These are phyloP conservation scores for Bufo bufo DNA, from an alignment of 2,113 vertebrate genomes.

Conservation along the genomic window DNA sequence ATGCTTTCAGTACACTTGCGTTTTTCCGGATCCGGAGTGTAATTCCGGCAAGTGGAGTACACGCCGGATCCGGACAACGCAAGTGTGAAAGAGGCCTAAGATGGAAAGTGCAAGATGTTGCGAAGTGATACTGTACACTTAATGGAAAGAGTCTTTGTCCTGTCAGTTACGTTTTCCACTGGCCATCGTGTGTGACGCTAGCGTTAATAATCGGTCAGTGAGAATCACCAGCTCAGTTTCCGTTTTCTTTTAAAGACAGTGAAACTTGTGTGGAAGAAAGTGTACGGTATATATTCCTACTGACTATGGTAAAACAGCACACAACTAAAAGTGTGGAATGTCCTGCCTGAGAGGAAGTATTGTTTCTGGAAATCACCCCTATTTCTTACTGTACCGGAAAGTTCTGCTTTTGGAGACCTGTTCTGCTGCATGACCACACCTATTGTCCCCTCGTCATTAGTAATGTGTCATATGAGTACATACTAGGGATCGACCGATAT, in stretches of 20 bases:
- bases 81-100: too few species aligned
- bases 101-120: background rate
- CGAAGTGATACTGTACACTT: background rate
- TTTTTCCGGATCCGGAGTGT: too few species aligned
- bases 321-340: background rate
- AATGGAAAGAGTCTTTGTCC: background rate
- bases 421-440: too few species aligned
- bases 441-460: too few species aligned
- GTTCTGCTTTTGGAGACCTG: constrained; percentile 1
- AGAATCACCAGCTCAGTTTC: background rate
- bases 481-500: too few species aligned
- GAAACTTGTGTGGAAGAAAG: background rate
- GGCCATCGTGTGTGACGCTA: background rate
- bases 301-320: background rate
- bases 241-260: background rate
- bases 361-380: constrained; percentile 17
- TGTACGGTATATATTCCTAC: background rate
- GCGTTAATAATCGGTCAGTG: background rate
- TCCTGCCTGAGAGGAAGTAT: background rate
- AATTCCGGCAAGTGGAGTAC: too few species aligned
- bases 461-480: too few species aligned
- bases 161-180: background rate
- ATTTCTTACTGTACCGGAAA: background rate
- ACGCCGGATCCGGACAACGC: too few species aligned
- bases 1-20: too few species aligned